A percentile compares a stretch with the other conserved stretches of the same genome.
Conservation (phyloP, 35 echinoderm and acorn worm genomes). For the Hemicentrotus pulcherrimus region DNA sequence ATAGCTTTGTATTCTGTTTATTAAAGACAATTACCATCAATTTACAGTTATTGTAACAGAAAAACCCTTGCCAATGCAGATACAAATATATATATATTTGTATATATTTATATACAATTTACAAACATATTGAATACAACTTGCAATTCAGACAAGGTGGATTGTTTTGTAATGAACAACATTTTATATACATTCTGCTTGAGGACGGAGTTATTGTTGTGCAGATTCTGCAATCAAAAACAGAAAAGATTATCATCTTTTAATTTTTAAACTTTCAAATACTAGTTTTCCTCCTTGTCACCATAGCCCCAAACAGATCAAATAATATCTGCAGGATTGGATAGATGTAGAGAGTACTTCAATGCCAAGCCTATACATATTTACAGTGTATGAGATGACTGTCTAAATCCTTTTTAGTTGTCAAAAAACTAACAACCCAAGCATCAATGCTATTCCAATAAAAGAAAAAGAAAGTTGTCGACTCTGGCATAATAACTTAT, state of each 20-base stretch:
- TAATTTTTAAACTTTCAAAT: not conserved
- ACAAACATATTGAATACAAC: not conserved
- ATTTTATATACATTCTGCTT: not conserved
- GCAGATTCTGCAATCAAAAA: not conserved
- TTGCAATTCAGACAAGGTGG: not conserved
- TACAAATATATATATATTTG: not conserved
- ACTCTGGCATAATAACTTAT: too few relatives aligned
- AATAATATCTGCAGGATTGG: not conserved
- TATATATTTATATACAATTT: not conserved
- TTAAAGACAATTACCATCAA: not conserved
- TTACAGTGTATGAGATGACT: not conserved
- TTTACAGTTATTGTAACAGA: not conserved
- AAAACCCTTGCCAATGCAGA: not conserved
- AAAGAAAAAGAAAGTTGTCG: too few relatives aligned
- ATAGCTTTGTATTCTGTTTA: not conserved
- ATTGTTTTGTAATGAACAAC: not conserved
- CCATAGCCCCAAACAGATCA: not conserved
- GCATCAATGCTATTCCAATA: not conserved
- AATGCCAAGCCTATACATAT: not conserved
- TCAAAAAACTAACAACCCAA: not conserved
- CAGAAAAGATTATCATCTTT: not conserved
- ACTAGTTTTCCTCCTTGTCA: not conserved
- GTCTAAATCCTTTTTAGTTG: not conserved
- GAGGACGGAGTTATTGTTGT: not conserved
- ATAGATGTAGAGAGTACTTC: not conserved